phyloP scores from a whole-genome alignment of 1,140 invertebrate species.

The Drosophila parabipectinata region DNA sequence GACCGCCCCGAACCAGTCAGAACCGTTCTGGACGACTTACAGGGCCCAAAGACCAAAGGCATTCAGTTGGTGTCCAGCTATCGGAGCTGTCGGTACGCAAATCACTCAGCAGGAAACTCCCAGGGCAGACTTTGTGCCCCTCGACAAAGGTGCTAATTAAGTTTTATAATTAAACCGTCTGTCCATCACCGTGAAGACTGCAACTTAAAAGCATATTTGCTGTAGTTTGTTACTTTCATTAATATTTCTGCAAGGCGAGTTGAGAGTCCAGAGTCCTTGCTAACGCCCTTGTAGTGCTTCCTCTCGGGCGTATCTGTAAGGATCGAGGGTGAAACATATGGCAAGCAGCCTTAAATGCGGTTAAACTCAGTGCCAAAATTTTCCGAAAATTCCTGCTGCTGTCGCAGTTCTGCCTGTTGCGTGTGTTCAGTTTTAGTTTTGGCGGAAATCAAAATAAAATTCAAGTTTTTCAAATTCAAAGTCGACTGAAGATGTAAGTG shows the following conservation, averaged over 20 bases:
- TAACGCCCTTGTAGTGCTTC: constrained; percentile 48
- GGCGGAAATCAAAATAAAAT: constrained; percentile 51
- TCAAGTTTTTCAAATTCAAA: constrained; percentile 53
- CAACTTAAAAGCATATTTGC: neutral
- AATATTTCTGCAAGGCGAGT: neutral
- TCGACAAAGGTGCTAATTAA: constrained; percentile 57
- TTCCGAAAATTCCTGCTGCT: constrained; percentile 45
- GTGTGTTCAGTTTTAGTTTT: constrained; percentile 44
- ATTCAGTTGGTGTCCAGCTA: constrained; percentile 67
- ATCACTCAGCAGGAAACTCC: constrained; percentile 18
- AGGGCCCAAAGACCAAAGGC: constrained; percentile 29
- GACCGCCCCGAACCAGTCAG: constrained; percentile 33
- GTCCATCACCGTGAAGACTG: constrained; percentile 18
- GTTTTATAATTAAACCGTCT: constrained; percentile 62
- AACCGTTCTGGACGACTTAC: constrained; percentile 31
- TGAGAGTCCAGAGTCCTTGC: neutral
- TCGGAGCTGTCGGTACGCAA: constrained; percentile 66
- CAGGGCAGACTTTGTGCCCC: neutral
- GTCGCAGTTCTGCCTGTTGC: constrained; percentile 46
- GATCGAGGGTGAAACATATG: constrained; percentile 50
- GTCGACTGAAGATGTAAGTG: constrained; percentile 53
- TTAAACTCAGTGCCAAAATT: constrained; percentile 37
- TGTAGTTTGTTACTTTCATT: neutral
- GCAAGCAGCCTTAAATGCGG: constrained; percentile 57
- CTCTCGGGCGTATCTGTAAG: constrained; percentile 18